Percentiles rank a stretch among this genome's conserved stretches.
phyloP scores from a whole-genome alignment of 2,113 vertebrate species.

The Acanthochromis polyacanthus region DNA sequence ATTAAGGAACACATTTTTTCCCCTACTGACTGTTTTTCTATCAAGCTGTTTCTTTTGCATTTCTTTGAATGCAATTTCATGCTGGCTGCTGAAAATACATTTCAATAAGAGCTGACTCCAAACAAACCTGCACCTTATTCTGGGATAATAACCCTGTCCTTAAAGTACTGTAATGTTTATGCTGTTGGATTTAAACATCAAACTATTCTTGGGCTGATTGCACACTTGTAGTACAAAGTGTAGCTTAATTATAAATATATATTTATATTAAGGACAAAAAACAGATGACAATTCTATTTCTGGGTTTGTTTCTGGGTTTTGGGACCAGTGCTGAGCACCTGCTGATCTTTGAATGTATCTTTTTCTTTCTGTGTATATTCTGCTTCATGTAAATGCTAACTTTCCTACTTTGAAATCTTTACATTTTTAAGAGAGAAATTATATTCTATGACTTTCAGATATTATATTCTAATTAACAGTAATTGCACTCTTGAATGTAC shows the following conservation, averaged over 20 bases:
- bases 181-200: constrained; percentile 33
- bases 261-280: constrained; percentile 55
- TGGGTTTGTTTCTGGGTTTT: constrained; percentile 63
- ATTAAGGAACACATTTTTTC: not conserved
- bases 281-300: constrained; percentile 33
- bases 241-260: constrained; percentile 62
- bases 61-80: constrained; percentile 20
- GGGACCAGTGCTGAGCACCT: constrained; percentile 66
- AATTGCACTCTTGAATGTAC: constrained; percentile 61
- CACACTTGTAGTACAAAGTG: constrained; percentile 40
- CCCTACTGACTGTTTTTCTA: not conserved
- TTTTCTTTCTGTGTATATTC: constrained; percentile 58
- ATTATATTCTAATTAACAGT: constrained; percentile 75
- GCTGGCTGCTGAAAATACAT: constrained; percentile 26
- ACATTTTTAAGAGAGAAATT: constrained; percentile 61
- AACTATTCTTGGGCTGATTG: constrained; percentile 22
- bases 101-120: constrained; percentile 29
- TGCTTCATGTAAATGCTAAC: constrained; percentile 51
- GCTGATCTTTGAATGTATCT: constrained; percentile 58
- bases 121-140: constrained; percentile 46
- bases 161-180: constrained; percentile 46
- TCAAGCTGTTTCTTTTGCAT: not conserved
- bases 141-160: constrained; percentile 53
- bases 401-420: constrained; percentile 62
- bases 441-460: constrained; percentile 66